Conservation (phyloP, 2,888 invertebrate genomes). For the Acrobasis consociella region DNA sequence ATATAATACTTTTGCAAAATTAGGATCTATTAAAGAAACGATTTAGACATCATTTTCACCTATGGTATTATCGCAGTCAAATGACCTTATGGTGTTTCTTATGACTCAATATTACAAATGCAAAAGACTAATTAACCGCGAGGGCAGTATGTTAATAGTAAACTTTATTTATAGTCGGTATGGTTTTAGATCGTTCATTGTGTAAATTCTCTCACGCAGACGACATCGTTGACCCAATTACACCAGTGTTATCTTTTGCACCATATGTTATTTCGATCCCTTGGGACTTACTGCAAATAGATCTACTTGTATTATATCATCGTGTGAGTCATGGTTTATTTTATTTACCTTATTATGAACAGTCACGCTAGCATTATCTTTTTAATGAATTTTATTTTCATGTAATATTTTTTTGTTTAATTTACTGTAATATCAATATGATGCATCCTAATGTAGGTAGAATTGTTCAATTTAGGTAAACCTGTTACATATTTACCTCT, state of each 20-base stretch:
- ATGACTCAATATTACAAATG: too few relatives aligned
- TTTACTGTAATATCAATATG: too few relatives aligned
- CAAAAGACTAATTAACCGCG: neutral
- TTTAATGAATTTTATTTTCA: neutral
- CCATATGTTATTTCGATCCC: slow-evolving; percentile 49
- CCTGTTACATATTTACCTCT: too few relatives aligned
- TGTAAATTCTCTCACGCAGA: slow-evolving; percentile 57
- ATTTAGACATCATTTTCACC: too few relatives aligned
- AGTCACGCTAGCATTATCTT: slow-evolving; percentile 3
- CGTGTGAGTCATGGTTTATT: slow-evolving; percentile 2
- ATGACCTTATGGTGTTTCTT: too few relatives aligned
- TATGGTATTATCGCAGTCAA: too few relatives aligned
- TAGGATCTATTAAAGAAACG: too few relatives aligned
- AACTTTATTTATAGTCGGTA: slow-evolving; percentile 22
- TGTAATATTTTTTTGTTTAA: neutral
- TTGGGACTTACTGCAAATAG: slow-evolving; percentile 26
- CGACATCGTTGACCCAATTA: slow-evolving; percentile 58
- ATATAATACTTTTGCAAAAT: too few relatives aligned
- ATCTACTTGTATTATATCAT: slow-evolving; percentile 16
- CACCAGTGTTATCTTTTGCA: slow-evolving; percentile 45
- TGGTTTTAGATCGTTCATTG: slow-evolving; percentile 32
- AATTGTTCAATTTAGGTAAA: too few relatives aligned
- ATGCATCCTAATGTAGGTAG: too few relatives aligned
- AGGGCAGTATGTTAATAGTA: slow-evolving; percentile 12
- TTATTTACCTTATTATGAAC: slow-evolving; percentile 10